Evolutionary conservation across 2,113 vertebrate species (phyloP).

Genomic region (Bufo gargarizans): DNA sequence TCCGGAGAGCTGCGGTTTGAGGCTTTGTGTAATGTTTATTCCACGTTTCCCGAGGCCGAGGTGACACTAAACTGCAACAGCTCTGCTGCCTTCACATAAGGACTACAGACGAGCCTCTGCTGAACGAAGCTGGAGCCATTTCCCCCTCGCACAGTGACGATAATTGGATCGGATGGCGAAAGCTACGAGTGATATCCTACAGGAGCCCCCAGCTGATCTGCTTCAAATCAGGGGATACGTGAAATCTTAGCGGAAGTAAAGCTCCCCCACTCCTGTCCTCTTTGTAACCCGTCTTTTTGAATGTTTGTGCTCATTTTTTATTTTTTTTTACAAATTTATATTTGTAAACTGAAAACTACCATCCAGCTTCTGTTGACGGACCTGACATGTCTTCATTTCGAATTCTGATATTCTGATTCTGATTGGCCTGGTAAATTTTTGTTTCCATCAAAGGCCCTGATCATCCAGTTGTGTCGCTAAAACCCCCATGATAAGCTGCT

Average conservation of each 20-base stretch:
- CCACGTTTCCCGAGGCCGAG: neutral
- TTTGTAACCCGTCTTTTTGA: too few species aligned
- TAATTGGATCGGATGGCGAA: slow-evolving; percentile 10
- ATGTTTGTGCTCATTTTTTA: too few species aligned
- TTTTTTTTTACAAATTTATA: too few species aligned
- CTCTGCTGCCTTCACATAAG: neutral
- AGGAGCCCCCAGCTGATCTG: neutral
- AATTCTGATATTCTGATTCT: too few species aligned
- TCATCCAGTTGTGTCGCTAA: too few species aligned
- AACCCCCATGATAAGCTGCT: too few species aligned
- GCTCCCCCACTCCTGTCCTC: neutral
- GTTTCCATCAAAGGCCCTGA: too few species aligned
- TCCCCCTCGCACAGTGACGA: neutral
- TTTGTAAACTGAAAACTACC: too few species aligned
- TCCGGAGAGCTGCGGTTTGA: neutral
- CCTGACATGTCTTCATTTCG: neutral
- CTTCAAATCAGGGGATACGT: neutral
- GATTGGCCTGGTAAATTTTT: too few species aligned
- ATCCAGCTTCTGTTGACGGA: neutral
- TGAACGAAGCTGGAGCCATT: neutral
- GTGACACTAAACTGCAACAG: neutral
- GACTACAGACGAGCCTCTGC: slow-evolving; percentile 4
- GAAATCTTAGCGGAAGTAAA: neutral
- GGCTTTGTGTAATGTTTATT: neutral
- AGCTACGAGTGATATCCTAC: neutral